phyloP scores from a whole-genome alignment of 2,888 invertebrate genomes.

The Polyommatus icarus region DNA sequence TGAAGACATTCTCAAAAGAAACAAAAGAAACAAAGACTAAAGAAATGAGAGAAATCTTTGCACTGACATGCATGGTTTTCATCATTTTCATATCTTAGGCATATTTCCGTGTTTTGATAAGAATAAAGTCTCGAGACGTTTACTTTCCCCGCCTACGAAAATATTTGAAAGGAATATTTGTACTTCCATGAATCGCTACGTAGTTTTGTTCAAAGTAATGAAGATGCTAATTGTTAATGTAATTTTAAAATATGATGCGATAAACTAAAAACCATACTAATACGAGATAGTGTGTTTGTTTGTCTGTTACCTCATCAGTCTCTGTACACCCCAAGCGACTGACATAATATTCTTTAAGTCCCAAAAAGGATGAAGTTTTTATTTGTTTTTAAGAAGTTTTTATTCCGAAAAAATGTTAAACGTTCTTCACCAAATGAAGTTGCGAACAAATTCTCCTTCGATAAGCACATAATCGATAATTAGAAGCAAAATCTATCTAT shows the following conservation, averaged over 20 bases:
- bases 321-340: too few relatives aligned
- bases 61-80: slow-evolving; percentile 21
- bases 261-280: too few relatives aligned
- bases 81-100: slow-evolving; percentile 2
- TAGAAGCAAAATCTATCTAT: not conserved
- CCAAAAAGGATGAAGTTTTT: too few relatives aligned
- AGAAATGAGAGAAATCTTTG: slow-evolving; percentile 19
- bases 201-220: not conserved
- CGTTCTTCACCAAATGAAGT: too few relatives aligned
- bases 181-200: not conserved
- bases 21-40: slow-evolving; percentile 20
- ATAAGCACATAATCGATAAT: too few relatives aligned
- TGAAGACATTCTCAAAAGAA: slow-evolving; percentile 2
- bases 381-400: too few relatives aligned
- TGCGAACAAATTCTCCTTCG: too few relatives aligned
- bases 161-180: slow-evolving; percentile 10
- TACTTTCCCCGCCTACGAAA: not conserved
- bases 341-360: too few relatives aligned
- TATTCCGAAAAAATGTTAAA: too few relatives aligned
- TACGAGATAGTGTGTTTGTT: too few relatives aligned
- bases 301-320: too few relatives aligned
- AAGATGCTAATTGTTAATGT: not conserved
- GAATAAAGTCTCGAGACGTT: not conserved
- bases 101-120: slow-evolving; percentile 19
- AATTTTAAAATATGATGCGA: too few relatives aligned